These are phyloP conservation scores for Alcedo atthis DNA, from an alignment of 2,797 vertebrate genomes.

Conservation along the genomic window DNA sequence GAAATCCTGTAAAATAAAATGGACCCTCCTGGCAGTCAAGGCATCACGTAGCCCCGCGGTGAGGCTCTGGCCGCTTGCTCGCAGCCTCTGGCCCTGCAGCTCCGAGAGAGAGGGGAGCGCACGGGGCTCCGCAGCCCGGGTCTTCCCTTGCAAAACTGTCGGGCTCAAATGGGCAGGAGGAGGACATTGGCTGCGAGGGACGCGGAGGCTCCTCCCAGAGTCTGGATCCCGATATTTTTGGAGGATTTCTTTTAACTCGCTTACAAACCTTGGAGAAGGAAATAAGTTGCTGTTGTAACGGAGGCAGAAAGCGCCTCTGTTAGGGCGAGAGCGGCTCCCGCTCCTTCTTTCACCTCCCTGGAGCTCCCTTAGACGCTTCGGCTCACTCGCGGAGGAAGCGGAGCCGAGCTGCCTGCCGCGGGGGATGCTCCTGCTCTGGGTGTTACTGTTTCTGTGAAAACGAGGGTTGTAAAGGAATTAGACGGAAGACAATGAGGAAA, in stretches of 20 bases:
- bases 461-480: slow-evolving; percentile 21
- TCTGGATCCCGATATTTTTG: slow-evolving; percentile 76
- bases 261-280: slow-evolving; percentile 58
- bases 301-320: not conserved
- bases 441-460: slow-evolving; percentile 8
- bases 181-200: slow-evolving; percentile 76
- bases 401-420: not conserved
- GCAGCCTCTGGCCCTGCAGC: not conserved
- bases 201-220: slow-evolving; percentile 80
- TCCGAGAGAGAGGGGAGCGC: slow-evolving; percentile 49
- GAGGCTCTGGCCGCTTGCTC: not conserved
- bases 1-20: slow-evolving; percentile 72
- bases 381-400: not conserved
- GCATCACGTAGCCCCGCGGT: not conserved
- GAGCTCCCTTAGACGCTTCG: slow-evolving; percentile 28
- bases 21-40: slow-evolving; percentile 56
- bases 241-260: slow-evolving; percentile 79
- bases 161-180: slow-evolving; percentile 56
- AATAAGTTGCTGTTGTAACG: slow-evolving; percentile 64
- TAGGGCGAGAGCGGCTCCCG: not conserved
- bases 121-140: not conserved
- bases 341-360: not conserved
- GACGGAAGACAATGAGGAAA: slow-evolving; percentile 62
- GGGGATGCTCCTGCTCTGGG: not conserved
- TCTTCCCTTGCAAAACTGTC: not conserved